Evolutionary conservation across 2,113 vertebrate species (phyloP), one percentile per base, ranked within the genome.

Genomic region (Taurulus bubalis): DNA sequence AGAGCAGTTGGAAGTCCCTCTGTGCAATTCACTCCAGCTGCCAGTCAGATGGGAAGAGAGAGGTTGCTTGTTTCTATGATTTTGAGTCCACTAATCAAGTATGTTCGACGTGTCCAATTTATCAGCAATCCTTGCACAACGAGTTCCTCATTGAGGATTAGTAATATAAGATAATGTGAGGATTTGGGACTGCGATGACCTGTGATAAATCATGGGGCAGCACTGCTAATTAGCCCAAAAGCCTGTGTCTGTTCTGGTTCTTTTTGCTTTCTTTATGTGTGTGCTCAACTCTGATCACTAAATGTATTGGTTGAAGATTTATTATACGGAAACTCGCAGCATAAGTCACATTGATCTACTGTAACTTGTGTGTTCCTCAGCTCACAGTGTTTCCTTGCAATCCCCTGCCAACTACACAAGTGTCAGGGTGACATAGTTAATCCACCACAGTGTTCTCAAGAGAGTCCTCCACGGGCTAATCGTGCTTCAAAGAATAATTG

Each of bases 401-500:
- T 82, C 73, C 75, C 78, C 53, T 81, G 71, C 71, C 78, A 85
- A 86, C 88, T 77, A 78, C 80, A 79, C 59, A 8, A 82, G 78
- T 74, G 85, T 87, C 88, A 75, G 26, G 32, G 75, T 80, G 91
- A 87, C 87, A 87, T 62, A 87, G 63, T 88, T 91, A 90, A 90
- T 91, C 91, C 84, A 70, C 71, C 28, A 32, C 68, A 12, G 71
- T 59, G n/a, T 53, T 83, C 85, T 83, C 87, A 69, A 51, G 87
- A 78, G 85, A 87, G 59, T 76, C 75, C 60, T 60, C 42, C 69
- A 68, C 22, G 30, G 70, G 67, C 91, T 91, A 90, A 94, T 90
- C 75, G 75, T 82, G 88, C 87, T 80, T 80, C 75, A 81, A 89
- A 90, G 85, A 89, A 87, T 92, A 92, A 94, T 92, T 92, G 85